Percentiles rank a stretch among this genome's conserved stretches.
phyloP scores from a whole-genome alignment of 2,113 vertebrate genomes.

The Mus spicilegus region DNA sequence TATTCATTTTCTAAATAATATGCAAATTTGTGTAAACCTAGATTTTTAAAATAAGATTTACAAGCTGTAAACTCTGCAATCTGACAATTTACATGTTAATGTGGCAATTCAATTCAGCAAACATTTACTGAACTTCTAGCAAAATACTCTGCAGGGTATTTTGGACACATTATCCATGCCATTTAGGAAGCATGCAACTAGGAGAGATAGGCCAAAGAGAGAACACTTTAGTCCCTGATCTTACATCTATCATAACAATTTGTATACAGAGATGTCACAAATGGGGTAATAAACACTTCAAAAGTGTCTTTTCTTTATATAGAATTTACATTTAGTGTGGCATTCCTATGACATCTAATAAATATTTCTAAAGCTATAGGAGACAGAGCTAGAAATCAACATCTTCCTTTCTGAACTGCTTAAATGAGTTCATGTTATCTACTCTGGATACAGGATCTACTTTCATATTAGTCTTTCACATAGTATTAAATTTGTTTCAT shows the following conservation, averaged over 20 bases:
- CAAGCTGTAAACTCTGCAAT: slow-evolving; percentile 58
- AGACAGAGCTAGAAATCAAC: not conserved
- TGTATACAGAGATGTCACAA: slow-evolving; percentile 25
- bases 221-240: not conserved
- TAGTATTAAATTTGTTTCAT: not conserved
- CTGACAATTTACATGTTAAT: slow-evolving; percentile 78
- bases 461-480: not conserved
- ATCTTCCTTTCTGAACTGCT: not conserved
- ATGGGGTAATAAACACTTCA: not conserved
- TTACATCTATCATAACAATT: not conserved
- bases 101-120: slow-evolving; percentile 70
- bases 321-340: not conserved
- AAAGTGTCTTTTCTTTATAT: not conserved
- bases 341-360: not conserved
- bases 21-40: slow-evolving; percentile 72
- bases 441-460: not conserved
- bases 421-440: not conserved
- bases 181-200: not conserved
- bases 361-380: not conserved
- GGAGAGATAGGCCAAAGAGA: not conserved
- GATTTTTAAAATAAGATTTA: slow-evolving; percentile 77
- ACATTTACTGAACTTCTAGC: slow-evolving; percentile 69
- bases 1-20: slow-evolving; percentile 76
- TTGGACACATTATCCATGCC: not conserved
- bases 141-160: slow-evolving; percentile 41